Evolutionary conservation across 2,113 vertebrate genomes (phyloP).

Genomic region (Paradisaea rubra): DNA sequence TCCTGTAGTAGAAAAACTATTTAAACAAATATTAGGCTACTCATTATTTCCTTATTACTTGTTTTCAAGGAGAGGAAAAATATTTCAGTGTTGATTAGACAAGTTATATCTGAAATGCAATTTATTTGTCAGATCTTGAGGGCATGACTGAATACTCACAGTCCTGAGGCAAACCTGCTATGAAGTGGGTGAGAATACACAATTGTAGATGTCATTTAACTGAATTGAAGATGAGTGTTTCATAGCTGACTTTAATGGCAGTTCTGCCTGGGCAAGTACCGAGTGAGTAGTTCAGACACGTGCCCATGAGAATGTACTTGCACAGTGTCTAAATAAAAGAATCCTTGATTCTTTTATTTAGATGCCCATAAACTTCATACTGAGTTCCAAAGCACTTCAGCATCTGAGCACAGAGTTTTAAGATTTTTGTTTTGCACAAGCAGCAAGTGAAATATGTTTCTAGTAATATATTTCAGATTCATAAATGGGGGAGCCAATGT

Average conservation of each 20-base stretch:
- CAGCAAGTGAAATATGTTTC: neutral
- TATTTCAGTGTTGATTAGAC: neutral
- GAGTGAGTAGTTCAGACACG: neutral
- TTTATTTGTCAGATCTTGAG: neutral
- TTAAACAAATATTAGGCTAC: neutral
- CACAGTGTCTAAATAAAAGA: neutral
- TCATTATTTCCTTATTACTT: neutral
- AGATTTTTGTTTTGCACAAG: neutral
- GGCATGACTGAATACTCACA: neutral
- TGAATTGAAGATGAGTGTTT: neutral
- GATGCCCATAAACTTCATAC: neutral
- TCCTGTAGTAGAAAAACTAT: neutral
- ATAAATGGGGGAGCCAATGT: neutral
- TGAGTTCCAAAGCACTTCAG: neutral
- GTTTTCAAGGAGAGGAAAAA: neutral
- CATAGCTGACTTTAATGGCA: neutral
- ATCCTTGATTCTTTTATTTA: constrained; percentile 7
- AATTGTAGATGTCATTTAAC: neutral
- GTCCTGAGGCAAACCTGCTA: neutral
- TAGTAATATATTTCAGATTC: constrained; percentile 11
- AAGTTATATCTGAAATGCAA: neutral
- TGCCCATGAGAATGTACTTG: neutral
- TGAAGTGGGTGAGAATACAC: neutral
- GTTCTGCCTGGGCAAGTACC: neutral
- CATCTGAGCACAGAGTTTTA: neutral